These are phyloP conservation scores for Phenacoccus solenopsis DNA, from an alignment of 1,140 invertebrate genomes.

Conservation along the genomic window DNA sequence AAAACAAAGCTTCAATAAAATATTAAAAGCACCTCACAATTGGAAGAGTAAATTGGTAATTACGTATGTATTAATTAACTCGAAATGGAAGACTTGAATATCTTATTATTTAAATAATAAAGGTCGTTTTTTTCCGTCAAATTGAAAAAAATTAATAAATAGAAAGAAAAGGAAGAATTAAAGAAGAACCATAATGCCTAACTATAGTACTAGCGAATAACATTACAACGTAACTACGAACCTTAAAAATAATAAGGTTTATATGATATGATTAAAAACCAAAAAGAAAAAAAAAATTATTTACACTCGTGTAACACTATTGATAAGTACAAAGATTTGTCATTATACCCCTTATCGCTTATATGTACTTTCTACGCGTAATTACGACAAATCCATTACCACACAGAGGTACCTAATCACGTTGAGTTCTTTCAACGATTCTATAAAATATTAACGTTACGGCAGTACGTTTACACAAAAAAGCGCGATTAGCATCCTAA, in stretches of 20 bases:
- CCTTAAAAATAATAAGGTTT: background rate
- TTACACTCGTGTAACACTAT: background rate
- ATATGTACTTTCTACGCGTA: background rate
- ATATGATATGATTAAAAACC: too few relatives aligned
- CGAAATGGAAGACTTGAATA: background rate
- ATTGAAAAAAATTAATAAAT: too few relatives aligned
- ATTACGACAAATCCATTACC: background rate
- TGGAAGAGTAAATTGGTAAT: background rate
- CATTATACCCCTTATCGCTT: background rate
- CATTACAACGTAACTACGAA: background rate
- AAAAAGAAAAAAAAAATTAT: background rate
- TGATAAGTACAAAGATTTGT: conserved; percentile 3
- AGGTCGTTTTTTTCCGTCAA: background rate
- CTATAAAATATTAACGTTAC: background rate
- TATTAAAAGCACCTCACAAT: background rate
- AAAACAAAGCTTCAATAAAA: background rate
- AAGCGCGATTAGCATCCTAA: background rate
- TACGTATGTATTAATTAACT: background rate
- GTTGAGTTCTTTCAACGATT: background rate
- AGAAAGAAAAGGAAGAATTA: too few relatives aligned
- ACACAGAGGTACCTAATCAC: background rate
- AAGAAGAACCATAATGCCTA: background rate
- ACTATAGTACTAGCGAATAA: background rate
- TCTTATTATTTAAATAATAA: background rate
- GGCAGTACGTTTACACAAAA: background rate